A percentile compares a stretch with the other conserved stretches of the same genome.
Evolutionary conservation across 1,140 invertebrate genomes (phyloP).

Genomic region (Heterodera schachtii): DNA sequence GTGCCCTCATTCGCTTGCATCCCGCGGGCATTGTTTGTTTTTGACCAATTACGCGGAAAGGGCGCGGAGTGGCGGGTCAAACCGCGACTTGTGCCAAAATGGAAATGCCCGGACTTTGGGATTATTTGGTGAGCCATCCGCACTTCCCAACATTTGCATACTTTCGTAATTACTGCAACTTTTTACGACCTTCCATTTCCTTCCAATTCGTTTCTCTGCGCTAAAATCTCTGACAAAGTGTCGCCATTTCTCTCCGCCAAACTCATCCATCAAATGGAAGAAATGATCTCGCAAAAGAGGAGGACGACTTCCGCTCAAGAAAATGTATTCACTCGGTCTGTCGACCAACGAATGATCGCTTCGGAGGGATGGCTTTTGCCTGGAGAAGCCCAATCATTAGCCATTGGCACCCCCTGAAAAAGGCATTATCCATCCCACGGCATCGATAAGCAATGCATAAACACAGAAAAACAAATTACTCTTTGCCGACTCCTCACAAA

Average conservation of each 20-base stretch:
- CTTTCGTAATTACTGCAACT: background rate
- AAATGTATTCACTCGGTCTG: background rate
- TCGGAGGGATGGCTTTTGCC: too few species aligned
- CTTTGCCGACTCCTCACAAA: background rate
- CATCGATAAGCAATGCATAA: background rate
- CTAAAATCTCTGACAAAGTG: too few species aligned
- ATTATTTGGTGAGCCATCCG: background rate
- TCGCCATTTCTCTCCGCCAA: background rate
- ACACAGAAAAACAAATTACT: background rate
- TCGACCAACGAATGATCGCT: background rate
- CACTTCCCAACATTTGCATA: background rate
- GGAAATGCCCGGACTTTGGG: background rate
- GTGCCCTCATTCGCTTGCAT: background rate
- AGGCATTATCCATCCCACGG: background rate
- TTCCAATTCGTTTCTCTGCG: background rate
- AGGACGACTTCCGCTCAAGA: background rate
- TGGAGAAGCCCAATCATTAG: too few species aligned
- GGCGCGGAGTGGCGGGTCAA: background rate
- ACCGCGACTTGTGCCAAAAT: background rate
- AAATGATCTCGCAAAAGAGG: background rate
- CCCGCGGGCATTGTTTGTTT: background rate
- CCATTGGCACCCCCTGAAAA: too few species aligned
- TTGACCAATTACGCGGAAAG: conserved; percentile 12
- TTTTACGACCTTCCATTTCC: background rate
- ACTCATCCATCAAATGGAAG: background rate